Base-by-base conservation (phyloP, 2,113 vertebrate genomes). In the Colinus virginianus region DNA sequence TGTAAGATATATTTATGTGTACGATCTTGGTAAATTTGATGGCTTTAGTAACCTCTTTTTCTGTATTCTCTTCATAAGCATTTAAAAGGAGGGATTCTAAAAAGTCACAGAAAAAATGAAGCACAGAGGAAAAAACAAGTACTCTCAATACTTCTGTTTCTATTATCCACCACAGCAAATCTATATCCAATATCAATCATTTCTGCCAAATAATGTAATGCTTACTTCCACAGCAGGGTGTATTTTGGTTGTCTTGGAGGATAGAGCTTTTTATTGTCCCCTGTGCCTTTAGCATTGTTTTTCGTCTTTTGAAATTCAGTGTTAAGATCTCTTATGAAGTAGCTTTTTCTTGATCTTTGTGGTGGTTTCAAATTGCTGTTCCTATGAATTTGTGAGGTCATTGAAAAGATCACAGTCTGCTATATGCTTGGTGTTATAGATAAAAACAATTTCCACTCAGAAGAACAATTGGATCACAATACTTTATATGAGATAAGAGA, bases 381-480 rank as follows among this genome's bases (percentile, higher is more conserved):
- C 17, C 25, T 5, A 1, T 32, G 22, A 82, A 56, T 66, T 40
- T 76, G 13, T 76, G 23, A 79, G 5, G 43, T 36, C 21, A 30
- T 0, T 11, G 46, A 83, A 71, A 25, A 55, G 3, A n/a, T 4
- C 0, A 1, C 3, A 28, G 48, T 16, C 59, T 28, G 7, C 26
- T 23, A 2, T 34, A 18, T 51, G 6, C 21, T 46, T 62, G 3
- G 2, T 64, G 7, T 69, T 56, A 78, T 64, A 19, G 13, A n/a
- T 30, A 64, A 76, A 79, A 80, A 36, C n/a, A 38, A n/a, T 56
- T 69, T 18, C 78, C 14, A 56, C 30, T 66, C 5, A 12, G 43
- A 87, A 80, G 20, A 88, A 72, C 89, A 70, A n/a, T 5, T 46
- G 36, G 20, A 64, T 66, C 22, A 17, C 23, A 78, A 9, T 59